A percentile compares a stretch with the other conserved stretches of the same genome.
phyloP scores from a whole-genome alignment of 2,113 vertebrate species.

The Henicopernis longicauda region DNA sequence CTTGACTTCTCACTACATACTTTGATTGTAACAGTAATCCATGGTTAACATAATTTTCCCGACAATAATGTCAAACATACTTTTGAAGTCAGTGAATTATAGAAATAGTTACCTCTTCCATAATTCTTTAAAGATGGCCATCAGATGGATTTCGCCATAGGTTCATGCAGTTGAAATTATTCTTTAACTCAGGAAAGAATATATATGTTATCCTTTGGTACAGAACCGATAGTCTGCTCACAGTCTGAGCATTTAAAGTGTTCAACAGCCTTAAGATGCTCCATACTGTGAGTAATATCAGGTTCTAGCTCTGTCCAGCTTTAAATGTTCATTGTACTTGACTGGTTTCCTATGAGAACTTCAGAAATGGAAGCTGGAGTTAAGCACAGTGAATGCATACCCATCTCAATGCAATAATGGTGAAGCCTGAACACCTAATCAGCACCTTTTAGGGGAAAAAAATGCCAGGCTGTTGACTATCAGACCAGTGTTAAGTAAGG shows the following conservation, averaged over 20 bases:
- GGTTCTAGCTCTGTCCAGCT: not conserved
- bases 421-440: not conserved
- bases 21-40: conserved; percentile 76
- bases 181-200: not conserved
- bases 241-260: not conserved
- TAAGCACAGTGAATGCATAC: not conserved
- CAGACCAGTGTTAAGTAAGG: not conserved
- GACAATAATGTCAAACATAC: conserved; percentile 75
- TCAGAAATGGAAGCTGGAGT: not conserved
- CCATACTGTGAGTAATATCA: not conserved
- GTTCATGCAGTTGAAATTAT: not conserved
- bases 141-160: conserved; percentile 33
- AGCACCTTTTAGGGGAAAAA: not conserved
- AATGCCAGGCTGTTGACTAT: not conserved
- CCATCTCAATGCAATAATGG: not conserved
- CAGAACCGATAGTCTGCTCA: not conserved
- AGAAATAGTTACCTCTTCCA: conserved; percentile 66
- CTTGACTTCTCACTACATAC: conserved; percentile 71
- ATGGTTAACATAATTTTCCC: conserved; percentile 75
- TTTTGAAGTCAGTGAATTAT: conserved; percentile 73
- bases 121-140: conserved; percentile 72
- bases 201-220: not conserved
- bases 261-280: not conserved
- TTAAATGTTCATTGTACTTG: not conserved
- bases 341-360: not conserved